These are phyloP conservation scores for Tamias sibiricus DNA, from an alignment of 2,113 vertebrate genomes.

Conservation along the genomic window DNA sequence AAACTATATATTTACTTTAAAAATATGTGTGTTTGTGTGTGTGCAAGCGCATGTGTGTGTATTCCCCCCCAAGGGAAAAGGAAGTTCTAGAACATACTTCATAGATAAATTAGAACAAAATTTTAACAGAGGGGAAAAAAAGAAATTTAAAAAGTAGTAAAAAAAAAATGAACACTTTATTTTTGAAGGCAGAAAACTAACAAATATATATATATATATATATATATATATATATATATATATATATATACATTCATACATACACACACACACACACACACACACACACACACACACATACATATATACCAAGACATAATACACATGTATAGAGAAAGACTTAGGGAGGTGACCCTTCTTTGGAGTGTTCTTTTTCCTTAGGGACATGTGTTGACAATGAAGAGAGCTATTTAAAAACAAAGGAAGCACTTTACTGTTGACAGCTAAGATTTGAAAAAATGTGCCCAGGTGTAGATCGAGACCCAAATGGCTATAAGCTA, in stretches of 20 bases:
- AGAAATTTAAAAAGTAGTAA: neutral
- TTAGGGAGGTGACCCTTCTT: neutral
- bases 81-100: neutral
- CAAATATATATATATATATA: too few relatives aligned
- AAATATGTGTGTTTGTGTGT: too few relatives aligned
- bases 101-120: neutral
- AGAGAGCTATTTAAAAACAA: neutral
- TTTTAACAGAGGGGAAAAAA: neutral
- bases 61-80: neutral
- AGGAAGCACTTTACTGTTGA: neutral
- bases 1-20: too few relatives aligned
- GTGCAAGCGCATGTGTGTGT: too few relatives aligned
- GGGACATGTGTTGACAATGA: neutral
- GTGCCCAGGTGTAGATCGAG: neutral
- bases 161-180: neutral
- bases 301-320: neutral
- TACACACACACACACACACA: too few relatives aligned
- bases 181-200: neutral
- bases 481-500: neutral
- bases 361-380: neutral
- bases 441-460: neutral
- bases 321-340: neutral
- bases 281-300: too few relatives aligned
- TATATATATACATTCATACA: too few relatives aligned
- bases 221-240: too few relatives aligned